Evolutionary conservation across 2,888 invertebrate species (phyloP), one percentile per base, ranked within the genome.

Genomic region (Fragum whitleyi): DNA sequence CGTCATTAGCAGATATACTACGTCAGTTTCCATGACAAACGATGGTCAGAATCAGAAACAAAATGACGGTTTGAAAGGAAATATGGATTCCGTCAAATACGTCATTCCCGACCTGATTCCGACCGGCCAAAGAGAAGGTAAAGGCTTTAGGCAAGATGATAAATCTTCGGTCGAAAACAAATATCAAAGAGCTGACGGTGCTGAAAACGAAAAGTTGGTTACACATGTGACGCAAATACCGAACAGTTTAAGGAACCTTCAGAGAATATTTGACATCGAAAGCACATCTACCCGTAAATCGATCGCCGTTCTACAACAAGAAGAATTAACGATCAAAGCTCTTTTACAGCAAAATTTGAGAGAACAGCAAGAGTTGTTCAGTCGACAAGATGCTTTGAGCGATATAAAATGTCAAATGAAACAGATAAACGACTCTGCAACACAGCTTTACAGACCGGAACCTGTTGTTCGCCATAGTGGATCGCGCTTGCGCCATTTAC

Each of bases 331-430:
- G 2, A 75, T 83, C 7, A 80, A 75, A 42, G 73, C 75, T 19
- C 78, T 83, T 3, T 29, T 83, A 1, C 77, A 80, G 47, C 74
- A 83, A 21, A 83, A 83, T 39, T 53, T 76, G 7, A 77, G 80
- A 7, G 78, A 80, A 53, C 83, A 80, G 32, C 80, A 78, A 59
- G 73, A 75, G 19, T 39, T 80, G 7, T 51, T 80, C 3, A 26
- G 28, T 0, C 77, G 72, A 53, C 77, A 83, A 42, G 73, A 77
- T 9, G 76, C 75, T 6, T 61, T 80, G 39, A 16, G 29, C 23
- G 78, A 78, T 23, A 78, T 83, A 11, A 78, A 80, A 32, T 72
- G 72, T 14, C 59, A 67, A 32, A 78, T 83, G 72, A 75, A 75
- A 70, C 61, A 83, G 14, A 70, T 83, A 61, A 78, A 55, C n/a